Evolutionary conservation across 2,113 vertebrate genomes (phyloP).

Genomic region (Zosterops pallidus): DNA sequence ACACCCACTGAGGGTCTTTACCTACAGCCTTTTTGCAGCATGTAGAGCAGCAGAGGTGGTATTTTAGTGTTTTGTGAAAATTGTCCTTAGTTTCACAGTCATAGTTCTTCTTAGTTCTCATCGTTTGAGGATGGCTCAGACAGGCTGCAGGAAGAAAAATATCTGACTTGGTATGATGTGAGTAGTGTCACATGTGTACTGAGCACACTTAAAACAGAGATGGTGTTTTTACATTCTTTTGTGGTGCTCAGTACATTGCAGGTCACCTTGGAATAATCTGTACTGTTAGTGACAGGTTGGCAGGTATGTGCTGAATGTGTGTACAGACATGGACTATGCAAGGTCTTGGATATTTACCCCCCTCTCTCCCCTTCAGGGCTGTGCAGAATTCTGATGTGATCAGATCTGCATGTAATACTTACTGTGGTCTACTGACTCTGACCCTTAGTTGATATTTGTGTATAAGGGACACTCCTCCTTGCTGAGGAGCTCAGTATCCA

Average conservation of each 20-base stretch:
- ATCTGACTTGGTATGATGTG: background rate
- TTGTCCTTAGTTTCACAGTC: background rate
- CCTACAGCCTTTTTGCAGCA: background rate
- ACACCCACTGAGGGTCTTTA: background rate
- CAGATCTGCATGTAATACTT: background rate
- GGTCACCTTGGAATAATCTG: background rate
- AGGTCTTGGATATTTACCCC: background rate
- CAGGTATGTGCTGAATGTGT: background rate
- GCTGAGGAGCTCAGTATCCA: background rate
- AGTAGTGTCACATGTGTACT: background rate
- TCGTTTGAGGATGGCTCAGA: background rate
- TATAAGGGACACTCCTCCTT: background rate
- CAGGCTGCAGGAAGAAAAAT: background rate
- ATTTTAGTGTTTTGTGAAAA: background rate
- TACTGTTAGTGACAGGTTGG: background rate
- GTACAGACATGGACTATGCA: background rate
- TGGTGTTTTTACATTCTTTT: background rate
- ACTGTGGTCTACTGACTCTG: background rate
- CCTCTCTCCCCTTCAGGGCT: background rate
- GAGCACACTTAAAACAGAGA: background rate
- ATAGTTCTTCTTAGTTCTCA: background rate
- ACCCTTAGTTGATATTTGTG: background rate
- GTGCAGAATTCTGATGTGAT: background rate
- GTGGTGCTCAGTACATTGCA: background rate
- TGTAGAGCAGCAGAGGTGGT: fast-evolving